Conservation (phyloP, 1,140 invertebrate genomes). For the Drosophila aff. region DNA sequence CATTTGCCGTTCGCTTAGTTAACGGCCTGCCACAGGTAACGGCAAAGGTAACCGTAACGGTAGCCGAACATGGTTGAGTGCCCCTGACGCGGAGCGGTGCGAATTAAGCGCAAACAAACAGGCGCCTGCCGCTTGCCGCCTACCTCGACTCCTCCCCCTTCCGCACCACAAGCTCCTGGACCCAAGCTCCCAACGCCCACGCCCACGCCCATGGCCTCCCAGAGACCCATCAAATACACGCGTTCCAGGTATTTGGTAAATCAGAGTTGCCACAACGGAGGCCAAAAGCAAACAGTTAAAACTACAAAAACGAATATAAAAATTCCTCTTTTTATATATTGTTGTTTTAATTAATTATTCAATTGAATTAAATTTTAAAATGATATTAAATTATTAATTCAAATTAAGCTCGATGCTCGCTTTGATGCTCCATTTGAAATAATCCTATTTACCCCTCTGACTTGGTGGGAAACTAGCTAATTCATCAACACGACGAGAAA, state of each 20-base stretch:
- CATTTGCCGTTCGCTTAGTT: conserved; percentile 80
- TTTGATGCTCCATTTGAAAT: too few species aligned
- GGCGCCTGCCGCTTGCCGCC: conserved; percentile 10
- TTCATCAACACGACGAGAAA: background rate
- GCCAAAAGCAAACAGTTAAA: background rate
- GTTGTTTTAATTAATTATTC: background rate
- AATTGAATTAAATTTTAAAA: too few species aligned
- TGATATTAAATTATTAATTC: too few species aligned
- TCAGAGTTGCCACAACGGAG: conserved; percentile 9
- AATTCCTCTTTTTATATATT: background rate
- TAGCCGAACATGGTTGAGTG: conserved; percentile 67
- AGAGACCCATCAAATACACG: conserved; percentile 73
- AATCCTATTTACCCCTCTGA: too few species aligned
- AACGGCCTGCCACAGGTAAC: conserved; percentile 78
- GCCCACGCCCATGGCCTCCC: conserved; percentile 27
- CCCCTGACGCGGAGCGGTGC: conserved; percentile 48
- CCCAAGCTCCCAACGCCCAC: background rate
- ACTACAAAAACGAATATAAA: background rate
- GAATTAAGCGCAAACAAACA: conserved; percentile 66
- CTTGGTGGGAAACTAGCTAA: conserved; percentile 2
- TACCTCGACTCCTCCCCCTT: background rate
- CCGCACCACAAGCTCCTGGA: background rate
- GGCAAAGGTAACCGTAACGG: conserved; percentile 51
- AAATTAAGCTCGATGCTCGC: too few species aligned
- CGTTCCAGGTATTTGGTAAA: conserved; percentile 42